phyloP scores from a whole-genome alignment of 1,140 invertebrate species.

The Orchesella cincta region DNA sequence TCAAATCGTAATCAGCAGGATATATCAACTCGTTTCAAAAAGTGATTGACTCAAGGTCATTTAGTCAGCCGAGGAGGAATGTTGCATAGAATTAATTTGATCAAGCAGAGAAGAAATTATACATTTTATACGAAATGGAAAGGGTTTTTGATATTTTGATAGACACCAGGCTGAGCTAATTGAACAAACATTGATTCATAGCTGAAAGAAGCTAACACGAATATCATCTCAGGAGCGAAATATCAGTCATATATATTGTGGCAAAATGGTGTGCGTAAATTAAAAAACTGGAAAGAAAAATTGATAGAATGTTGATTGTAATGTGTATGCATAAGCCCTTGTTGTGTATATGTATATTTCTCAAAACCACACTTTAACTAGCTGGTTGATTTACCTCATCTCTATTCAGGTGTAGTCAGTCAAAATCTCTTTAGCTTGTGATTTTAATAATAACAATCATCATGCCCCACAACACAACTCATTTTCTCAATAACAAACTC shows the following conservation, averaged over 20 bases:
- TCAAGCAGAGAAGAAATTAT: background rate
- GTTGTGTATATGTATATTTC: background rate
- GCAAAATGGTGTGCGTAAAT: too few relatives aligned
- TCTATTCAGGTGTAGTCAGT: slow-evolving; percentile 19
- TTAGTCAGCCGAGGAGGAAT: background rate
- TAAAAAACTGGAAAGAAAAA: slow-evolving; percentile 3
- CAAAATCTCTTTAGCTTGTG: slow-evolving; percentile 24
- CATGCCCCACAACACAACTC: background rate
- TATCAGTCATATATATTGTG: background rate
- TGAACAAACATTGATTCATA: slow-evolving; percentile 15
- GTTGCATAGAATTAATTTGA: slow-evolving; percentile 19
- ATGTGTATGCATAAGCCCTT: background rate
- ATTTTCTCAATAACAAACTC: background rate
- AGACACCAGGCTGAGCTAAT: background rate
- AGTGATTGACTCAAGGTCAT: slow-evolving; percentile 18
- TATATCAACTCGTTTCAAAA: too few relatives aligned
- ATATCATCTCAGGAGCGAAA: too few relatives aligned
- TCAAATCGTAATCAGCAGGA: too few relatives aligned
- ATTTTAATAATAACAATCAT: slow-evolving; percentile 25
- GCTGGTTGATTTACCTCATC: slow-evolving; percentile 10
- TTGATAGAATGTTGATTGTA: background rate
- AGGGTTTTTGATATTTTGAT: background rate
- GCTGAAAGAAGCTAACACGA: background rate
- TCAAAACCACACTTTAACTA: background rate
- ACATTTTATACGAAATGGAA: background rate